Evolutionary conservation across 2,113 vertebrate species (phyloP), one percentile per base, ranked within the genome.

Genomic region (Coracopsis vasa): DNA sequence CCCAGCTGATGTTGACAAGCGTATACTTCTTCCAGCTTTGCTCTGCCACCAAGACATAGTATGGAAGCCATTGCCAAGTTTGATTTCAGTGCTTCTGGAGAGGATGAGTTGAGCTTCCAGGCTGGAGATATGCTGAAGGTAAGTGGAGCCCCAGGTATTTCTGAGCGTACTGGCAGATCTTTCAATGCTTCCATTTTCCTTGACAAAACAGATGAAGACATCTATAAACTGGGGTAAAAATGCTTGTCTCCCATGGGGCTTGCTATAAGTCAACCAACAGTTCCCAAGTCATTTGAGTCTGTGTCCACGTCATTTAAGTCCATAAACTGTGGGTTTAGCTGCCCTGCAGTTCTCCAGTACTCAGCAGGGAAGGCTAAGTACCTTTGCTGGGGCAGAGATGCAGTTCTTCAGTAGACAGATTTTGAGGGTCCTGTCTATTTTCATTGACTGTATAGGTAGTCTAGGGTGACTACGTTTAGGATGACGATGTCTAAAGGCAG

Each of bases 41-140:
- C 33, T 7, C 77, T 82, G 20, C 67, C 45, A 77, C 71, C 75
- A 79, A 25, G 53, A 80, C 74, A 31, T 64, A 56, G 13, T 37
- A 99, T 99, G 99, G 99, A 99, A 94, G 99, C 99, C 60, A 89
- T 95, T 0, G 99, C 98, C 93, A 99, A 99, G 90, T 99, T 98
- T 56, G 98, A 99, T 23, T 99, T 99, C 86, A 91, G 20, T 12
- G 99, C 99, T 33, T 98, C 98, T 1, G 98, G 97, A 7, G 98
- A 99, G 28, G 99, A 99, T 1, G 99, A 99, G 86, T 98, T 99
- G 92, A 99, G 98, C 96, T 99, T 99, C 97, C 98, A 97, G n/a
- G 98, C 98, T 82, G 99, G 98, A 13, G 99, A 99, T 39, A 56
- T 98, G 27, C 94, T 99, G 31, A 99, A 99, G 98, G 99, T 99